Percentiles rank a stretch among this genome's conserved stretches.
These are phyloP conservation scores for Pristionchus japonicus DNA, from an alignment of 2,888 invertebrate species.

Conservation along the genomic window DNA sequence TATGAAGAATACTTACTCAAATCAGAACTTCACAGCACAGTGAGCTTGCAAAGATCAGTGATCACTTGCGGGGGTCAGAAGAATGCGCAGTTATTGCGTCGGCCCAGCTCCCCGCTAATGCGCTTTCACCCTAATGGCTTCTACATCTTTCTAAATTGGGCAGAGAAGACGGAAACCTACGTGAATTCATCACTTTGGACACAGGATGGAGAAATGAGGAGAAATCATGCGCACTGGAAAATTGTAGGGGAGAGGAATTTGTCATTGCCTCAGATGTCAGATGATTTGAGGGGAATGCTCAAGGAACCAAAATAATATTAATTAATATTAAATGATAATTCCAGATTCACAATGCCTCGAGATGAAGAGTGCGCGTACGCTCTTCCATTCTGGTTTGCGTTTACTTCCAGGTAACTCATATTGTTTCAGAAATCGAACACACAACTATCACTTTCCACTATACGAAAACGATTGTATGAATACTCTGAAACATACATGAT, in stretches of 20 bases:
- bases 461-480: no score
- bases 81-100: neutral
- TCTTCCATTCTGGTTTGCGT: conserved; percentile 37
- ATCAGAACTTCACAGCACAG: no score
- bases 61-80: neutral
- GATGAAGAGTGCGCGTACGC: conserved; percentile 28
- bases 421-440: neutral
- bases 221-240: neutral
- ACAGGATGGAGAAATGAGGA: neutral
- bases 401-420: neutral
- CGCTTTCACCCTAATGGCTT: conserved; percentile 2
- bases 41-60: neutral
- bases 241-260: neutral
- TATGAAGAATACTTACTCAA: no score
- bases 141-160: neutral
- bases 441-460: no score
- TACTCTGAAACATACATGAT: no score
- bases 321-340: neutral
- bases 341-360: neutral
- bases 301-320: neutral
- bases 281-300: neutral
- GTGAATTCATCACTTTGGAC: neutral
- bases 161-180: neutral
- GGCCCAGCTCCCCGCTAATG: neutral
- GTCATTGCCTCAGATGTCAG: neutral